A percentile compares a stretch with the other conserved stretches of the same genome.
Conservation (phyloP, 1,140 invertebrate species). For the Macrobrachium nipponense region DNA sequence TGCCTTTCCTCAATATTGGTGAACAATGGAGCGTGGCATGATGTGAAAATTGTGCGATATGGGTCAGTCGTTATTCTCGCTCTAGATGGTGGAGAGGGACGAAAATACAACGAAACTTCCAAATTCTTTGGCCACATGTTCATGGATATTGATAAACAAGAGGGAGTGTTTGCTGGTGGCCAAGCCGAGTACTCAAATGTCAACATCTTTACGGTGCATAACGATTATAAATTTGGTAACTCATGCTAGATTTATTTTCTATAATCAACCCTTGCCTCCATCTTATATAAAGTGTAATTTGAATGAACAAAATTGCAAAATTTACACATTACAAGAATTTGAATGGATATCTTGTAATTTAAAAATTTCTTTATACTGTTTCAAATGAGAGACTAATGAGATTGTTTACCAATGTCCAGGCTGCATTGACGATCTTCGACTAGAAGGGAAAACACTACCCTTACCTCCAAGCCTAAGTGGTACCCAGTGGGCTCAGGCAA, state of each 20-base stretch:
- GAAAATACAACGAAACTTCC: constrained; percentile 94
- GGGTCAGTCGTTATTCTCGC: constrained; percentile 94
- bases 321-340: too few relatives aligned
- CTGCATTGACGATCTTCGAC: constrained; percentile 85
- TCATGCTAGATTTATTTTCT: constrained; percentile 14
- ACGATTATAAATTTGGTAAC: constrained; percentile 92
- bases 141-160: constrained; percentile 92
- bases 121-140: constrained; percentile 91
- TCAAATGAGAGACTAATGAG: too few relatives aligned
- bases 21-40: constrained; percentile 98
- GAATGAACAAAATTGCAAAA: too few relatives aligned
- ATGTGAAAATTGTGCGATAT: constrained; percentile 83
- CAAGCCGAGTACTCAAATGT: constrained; percentile 95
- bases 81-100: constrained; percentile 93
- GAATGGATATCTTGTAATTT: too few relatives aligned
- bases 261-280: neutral
- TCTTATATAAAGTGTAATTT: neutral
- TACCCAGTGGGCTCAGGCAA: constrained; percentile 93
- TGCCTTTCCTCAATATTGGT: constrained; percentile 90
- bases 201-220: constrained; percentile 91
- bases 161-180: constrained; percentile 93
- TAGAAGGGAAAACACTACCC: constrained; percentile 92
- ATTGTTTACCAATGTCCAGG: constrained; percentile 70
- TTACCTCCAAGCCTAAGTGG: constrained; percentile 92
- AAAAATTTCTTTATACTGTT: too few relatives aligned